Conservation (phyloP, 2,888 invertebrate genomes). For the Willowsia nigromaculata region DNA sequence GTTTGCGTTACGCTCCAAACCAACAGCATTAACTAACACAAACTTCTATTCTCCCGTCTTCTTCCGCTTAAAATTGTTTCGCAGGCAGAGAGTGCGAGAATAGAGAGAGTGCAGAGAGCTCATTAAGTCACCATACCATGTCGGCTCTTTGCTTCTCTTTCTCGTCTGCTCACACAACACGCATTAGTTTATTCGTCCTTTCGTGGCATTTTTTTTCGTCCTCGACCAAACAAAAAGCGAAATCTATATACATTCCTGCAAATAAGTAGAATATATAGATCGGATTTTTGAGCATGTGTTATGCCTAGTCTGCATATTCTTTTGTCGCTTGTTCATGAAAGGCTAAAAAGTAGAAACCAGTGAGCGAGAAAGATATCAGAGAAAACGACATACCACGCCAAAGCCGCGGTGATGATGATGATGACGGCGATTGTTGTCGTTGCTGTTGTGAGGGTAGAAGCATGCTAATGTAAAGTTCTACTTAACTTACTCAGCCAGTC, state of each 20-base stretch:
- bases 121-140: constrained; percentile 64
- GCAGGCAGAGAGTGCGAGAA: not conserved
- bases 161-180: not conserved
- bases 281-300: constrained; percentile 7
- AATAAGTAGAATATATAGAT: not conserved
- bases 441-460: not conserved
- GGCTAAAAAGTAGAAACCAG: constrained; percentile 49
- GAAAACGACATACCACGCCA: constrained; percentile 45
- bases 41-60: constrained; percentile 12
- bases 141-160: constrained; percentile 30
- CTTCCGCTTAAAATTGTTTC: constrained; percentile 8
- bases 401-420: constrained; percentile 17
- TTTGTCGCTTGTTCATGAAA: not conserved
- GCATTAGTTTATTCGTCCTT: constrained; percentile 4
- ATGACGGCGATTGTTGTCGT: constrained; percentile 25
- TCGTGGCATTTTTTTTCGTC: constrained; percentile 17
- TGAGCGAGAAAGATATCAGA: constrained; percentile 60
- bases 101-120: constrained; percentile 49
- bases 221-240: not conserved
- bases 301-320: not conserved
- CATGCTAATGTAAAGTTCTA: not conserved
- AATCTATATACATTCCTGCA: not conserved
- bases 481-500: not conserved
- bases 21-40: constrained; percentile 58
- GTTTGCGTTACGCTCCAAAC: constrained; percentile 63